A percentile compares a stretch with the other conserved stretches of the same genome.
Conservation (phyloP, 2,113 vertebrate genomes). For the Globicephala melas region DNA sequence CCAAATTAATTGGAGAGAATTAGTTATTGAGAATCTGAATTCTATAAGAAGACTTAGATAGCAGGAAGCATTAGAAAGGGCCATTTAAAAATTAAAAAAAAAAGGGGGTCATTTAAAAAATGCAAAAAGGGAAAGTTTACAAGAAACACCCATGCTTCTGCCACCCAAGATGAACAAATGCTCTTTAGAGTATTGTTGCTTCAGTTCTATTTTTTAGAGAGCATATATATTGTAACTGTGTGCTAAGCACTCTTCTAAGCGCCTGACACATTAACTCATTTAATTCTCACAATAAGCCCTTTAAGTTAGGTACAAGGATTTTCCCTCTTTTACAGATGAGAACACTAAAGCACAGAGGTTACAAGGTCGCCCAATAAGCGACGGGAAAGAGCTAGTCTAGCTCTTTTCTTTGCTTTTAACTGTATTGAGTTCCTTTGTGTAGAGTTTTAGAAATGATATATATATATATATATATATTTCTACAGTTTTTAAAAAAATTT, state of each 20-base stretch:
- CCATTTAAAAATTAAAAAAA: not conserved
- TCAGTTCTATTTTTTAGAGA: not conserved
- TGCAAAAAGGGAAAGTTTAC: not conserved
- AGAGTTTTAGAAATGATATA: not conserved
- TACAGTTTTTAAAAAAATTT: too few species aligned
- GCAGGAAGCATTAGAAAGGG: not conserved
- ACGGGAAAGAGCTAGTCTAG: not conserved
- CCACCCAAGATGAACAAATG: not conserved
- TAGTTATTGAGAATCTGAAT: not conserved
- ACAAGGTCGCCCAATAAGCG: not conserved
- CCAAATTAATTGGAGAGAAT: not conserved
- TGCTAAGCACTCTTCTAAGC: not conserved
- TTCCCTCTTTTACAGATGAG: not conserved
- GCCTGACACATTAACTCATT: not conserved
- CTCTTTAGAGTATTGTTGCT: not conserved
- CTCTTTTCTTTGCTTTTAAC: not conserved
- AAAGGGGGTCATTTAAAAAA: not conserved
- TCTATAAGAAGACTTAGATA: not conserved
- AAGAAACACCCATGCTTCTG: not conserved
- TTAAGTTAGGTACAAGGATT: not conserved
- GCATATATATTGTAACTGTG: not conserved
- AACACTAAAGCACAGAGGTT: not conserved
- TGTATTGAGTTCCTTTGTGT: not conserved
- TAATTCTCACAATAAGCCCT: not conserved
- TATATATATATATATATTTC: not conserved